These are phyloP conservation scores for Baronia brevicornis DNA, from an alignment of 2,888 invertebrate species.

Conservation along the genomic window DNA sequence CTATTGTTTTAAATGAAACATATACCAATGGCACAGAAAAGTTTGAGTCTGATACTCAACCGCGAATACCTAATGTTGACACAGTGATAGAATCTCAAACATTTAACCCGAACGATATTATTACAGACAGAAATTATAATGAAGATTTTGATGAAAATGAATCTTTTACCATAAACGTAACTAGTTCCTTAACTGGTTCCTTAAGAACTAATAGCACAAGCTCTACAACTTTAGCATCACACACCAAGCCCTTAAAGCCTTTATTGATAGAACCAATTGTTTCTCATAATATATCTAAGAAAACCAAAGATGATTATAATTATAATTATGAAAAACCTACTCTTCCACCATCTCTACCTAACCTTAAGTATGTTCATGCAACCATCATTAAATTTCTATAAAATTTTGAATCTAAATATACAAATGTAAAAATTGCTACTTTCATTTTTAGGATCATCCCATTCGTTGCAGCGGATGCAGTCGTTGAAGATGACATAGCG, in stretches of 20 bases:
- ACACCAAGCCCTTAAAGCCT: conserved; percentile 25
- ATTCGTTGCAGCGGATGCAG: conserved; percentile 90
- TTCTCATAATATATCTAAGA: conserved; percentile 65
- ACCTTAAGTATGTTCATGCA: conserved; percentile 83
- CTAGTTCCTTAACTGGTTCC: conserved; percentile 71
- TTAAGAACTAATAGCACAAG: conserved; percentile 57
- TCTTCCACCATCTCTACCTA: conserved; percentile 88
- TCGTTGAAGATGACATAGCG: conserved; percentile 74
- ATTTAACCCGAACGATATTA: conserved; percentile 53
- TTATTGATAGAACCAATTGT: conserved; percentile 43
- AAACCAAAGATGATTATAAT: conserved; percentile 77
- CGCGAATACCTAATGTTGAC: conserved; percentile 43
- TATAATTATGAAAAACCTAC: conserved; percentile 83
- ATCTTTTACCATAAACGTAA: conserved; percentile 74
- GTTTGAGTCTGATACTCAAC: conserved; percentile 34
- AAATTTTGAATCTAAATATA: no score
- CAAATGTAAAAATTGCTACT: neutral
- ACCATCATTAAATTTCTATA: no score
- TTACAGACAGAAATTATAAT: conserved; percentile 47
- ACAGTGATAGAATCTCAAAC: conserved; percentile 44
- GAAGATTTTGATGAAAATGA: conserved; percentile 67
- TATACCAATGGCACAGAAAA: conserved; percentile 36
- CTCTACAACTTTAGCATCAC: conserved; percentile 29
- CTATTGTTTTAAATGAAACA: conserved; percentile 43
- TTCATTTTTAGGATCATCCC: conserved; percentile 86